Evolutionary conservation across 2,113 vertebrate species (phyloP), one percentile per base, ranked within the genome.

Genomic region (Delphinapterus leucas): DNA sequence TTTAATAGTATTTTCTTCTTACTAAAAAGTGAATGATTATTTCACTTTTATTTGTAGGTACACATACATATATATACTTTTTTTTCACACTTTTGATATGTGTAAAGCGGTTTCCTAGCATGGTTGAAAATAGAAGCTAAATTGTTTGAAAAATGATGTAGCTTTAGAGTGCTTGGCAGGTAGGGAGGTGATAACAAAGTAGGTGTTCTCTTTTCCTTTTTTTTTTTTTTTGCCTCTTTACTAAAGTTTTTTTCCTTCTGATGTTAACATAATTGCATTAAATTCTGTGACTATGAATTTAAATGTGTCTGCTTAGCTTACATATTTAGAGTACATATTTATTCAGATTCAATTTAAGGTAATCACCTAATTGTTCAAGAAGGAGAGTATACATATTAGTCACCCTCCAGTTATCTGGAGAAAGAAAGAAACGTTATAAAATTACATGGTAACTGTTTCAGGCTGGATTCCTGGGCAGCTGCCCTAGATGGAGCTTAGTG

Each of bases 231-330:
- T 38, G 28, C 65, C 38, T 96, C 10, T 3, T 60, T 85, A 63
- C 44, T 31, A n/a, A 90, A 60, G 25, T 25, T 74, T 58, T 86
- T 61, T 85, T 17, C 21, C 83, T 65, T 89, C 23, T 5, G 67
- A 79, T 71, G 68, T 84, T 97, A 95, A 92, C 92, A 88, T 97
- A 90, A 90, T 77, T 6, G 2, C n/a, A 81, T 88, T 89, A 38
- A 90, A 88, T 94, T 85, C 41, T 28, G 0, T 67, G 26, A 82
- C 65, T 44, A 33, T 81, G 74, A 84, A 65, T 76, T 23, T 81
- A 76, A 84, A 36, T 77, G 21, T 80, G 44, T 95, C 70, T 95
- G 31, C 23, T 67, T 82, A 80, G 65, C 18, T 67, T 77, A 82
- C 25, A 15, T 88, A 88, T 80, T 87, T 83, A 90, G 44, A 67